phyloP scores from a whole-genome alignment of 2,797 vertebrate species.

The Ambastaia sidthimunki region DNA sequence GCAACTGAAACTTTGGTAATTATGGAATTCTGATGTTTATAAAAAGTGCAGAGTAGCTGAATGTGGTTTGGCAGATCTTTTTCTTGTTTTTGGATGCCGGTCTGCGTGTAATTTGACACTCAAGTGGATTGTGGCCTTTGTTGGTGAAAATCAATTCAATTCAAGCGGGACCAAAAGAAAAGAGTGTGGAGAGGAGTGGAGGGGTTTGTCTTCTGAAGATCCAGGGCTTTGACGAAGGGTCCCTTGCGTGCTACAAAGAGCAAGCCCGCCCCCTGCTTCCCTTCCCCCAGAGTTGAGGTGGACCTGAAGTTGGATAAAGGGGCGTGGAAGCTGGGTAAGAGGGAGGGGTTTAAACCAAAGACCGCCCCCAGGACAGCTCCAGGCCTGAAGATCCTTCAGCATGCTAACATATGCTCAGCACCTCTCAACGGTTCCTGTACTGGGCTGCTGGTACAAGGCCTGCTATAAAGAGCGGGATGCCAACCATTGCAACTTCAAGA shows the following conservation, averaged over 20 bases:
- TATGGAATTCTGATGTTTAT: not conserved
- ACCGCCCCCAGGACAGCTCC: slow-evolving; percentile 54
- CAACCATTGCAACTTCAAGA: slow-evolving; percentile 74
- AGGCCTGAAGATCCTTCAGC: slow-evolving; percentile 55
- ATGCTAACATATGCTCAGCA: slow-evolving; percentile 82
- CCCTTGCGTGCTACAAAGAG: slow-evolving; percentile 71
- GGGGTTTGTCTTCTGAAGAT: slow-evolving; percentile 45
- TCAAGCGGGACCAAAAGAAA: slow-evolving; percentile 65
- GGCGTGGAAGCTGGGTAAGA: slow-evolving; percentile 20
- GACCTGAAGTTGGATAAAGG: slow-evolving; percentile 34
- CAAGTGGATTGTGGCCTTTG: slow-evolving; percentile 67
- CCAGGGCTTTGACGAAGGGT: slow-evolving; percentile 52
- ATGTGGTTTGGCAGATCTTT: slow-evolving; percentile 3
- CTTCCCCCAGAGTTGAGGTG: slow-evolving; percentile 59
- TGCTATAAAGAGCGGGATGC: slow-evolving; percentile 78
- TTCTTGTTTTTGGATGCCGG: slow-evolving; percentile 65
- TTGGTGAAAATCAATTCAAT: slow-evolving; percentile 76
- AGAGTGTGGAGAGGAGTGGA: slow-evolving; percentile 35
- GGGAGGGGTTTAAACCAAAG: slow-evolving; percentile 59
- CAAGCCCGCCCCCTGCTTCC: slow-evolving; percentile 61
- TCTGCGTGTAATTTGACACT: slow-evolving; percentile 67
- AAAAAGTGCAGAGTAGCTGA: not conserved
- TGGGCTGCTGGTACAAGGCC: slow-evolving; percentile 80
- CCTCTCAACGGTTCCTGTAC: slow-evolving; percentile 79
- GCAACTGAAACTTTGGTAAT: not conserved